phyloP scores from a whole-genome alignment of 2,888 invertebrate genomes.

The Chrysopilus asiliformis region DNA sequence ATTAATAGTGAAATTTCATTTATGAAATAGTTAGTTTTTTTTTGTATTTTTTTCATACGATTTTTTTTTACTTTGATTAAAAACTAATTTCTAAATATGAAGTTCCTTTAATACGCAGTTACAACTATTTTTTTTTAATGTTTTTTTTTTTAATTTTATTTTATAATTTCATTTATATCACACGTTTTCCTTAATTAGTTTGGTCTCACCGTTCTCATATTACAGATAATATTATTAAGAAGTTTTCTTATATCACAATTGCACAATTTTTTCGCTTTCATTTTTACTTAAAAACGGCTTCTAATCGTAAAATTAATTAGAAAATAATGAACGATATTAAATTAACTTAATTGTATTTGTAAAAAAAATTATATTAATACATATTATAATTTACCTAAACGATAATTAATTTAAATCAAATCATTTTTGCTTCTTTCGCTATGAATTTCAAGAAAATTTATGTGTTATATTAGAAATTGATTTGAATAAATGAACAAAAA shows the following conservation, averaged over 20 bases:
- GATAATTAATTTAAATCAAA: too few relatives aligned
- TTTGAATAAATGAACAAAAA: too few relatives aligned
- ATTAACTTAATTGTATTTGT: not conserved
- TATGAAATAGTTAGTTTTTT: too few relatives aligned
- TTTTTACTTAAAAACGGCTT: slow-evolving; percentile 1
- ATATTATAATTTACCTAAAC: too few relatives aligned
- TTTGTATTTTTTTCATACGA: not conserved
- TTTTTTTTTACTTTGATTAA: not conserved
- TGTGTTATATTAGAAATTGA: too few relatives aligned
- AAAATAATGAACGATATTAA: not conserved
- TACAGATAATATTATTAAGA: slow-evolving; percentile 13
- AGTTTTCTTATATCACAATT: slow-evolving; percentile 13
- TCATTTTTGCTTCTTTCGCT: too few relatives aligned
- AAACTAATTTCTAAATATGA: not conserved
- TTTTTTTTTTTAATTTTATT: slow-evolving; percentile 7
- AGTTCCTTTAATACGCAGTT: not conserved
- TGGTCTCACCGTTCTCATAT: slow-evolving; percentile 14
- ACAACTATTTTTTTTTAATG: slow-evolving; percentile 1
- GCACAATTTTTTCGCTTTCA: slow-evolving; percentile 10
- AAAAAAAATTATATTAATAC: too few relatives aligned
- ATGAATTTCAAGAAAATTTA: too few relatives aligned
- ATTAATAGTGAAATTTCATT: too few relatives aligned
- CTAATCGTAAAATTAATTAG: not conserved
- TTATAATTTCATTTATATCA: slow-evolving; percentile 10
- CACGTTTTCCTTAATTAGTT: slow-evolving; percentile 15